Conservation (phyloP, 35 echinoderm and acorn worm genomes). For the Strongylocentrotus purpuratus region DNA sequence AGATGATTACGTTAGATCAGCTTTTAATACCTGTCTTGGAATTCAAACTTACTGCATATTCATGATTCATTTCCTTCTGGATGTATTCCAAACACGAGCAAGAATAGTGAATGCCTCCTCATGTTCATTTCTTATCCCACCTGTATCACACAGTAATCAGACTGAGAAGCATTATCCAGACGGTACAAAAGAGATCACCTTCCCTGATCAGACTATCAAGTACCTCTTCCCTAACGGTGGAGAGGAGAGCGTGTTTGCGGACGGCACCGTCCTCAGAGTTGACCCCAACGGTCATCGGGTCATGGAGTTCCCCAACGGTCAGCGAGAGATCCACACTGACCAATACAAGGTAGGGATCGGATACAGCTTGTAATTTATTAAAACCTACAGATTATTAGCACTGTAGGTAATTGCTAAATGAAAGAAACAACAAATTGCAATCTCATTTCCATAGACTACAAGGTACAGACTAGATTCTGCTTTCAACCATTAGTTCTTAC, state of each 20-base stretch:
- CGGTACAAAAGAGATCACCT: slow-evolving; percentile 98
- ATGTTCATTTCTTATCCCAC: not conserved
- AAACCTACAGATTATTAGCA: not conserved
- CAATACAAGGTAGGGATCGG: slow-evolving; percentile 83
- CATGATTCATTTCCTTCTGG: too few relatives aligned
- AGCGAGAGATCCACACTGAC: slow-evolving; percentile 88
- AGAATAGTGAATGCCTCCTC: too few relatives aligned
- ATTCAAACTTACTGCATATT: too few relatives aligned
- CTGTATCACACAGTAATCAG: slow-evolving; percentile 71
- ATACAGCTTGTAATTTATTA: not conserved
- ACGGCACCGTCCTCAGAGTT: slow-evolving; percentile 84
- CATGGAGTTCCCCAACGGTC: slow-evolving; percentile 99
- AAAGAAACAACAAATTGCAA: too few relatives aligned
- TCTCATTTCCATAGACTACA: too few relatives aligned
- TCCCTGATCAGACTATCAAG: slow-evolving; percentile 98
- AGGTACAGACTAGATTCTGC: too few relatives aligned
- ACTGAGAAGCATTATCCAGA: slow-evolving; percentile 99
- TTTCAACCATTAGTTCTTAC: too few relatives aligned
- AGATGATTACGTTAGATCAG: too few relatives aligned
- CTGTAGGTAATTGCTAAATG: too few relatives aligned
- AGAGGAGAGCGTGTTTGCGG: slow-evolving; percentile 95
- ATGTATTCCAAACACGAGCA: too few relatives aligned
- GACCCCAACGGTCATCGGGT: slow-evolving; percentile 75
- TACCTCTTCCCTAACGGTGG: slow-evolving; percentile 95
- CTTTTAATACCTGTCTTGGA: too few relatives aligned